Evolutionary conservation across 1,140 invertebrate genomes (phyloP).

Genomic region (Aphelenchoides avenae): DNA sequence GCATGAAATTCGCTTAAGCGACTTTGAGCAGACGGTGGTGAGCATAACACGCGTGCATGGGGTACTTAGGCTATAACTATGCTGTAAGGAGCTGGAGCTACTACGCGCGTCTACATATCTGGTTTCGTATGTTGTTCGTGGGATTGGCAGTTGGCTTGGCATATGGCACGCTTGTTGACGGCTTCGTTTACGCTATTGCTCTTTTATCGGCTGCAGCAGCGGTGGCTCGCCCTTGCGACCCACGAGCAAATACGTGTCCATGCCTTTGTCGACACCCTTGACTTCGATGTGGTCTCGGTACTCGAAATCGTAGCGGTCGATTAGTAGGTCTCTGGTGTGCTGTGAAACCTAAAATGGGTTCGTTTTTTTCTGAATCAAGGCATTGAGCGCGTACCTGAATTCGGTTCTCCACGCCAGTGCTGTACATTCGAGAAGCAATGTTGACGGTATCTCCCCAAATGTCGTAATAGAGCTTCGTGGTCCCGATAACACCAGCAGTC

Average conservation of each 20-base stretch:
- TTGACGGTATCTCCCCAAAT: slow-evolving; percentile 95
- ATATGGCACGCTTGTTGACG: too few species aligned
- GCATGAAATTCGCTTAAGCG: too few species aligned
- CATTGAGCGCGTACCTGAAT: slow-evolving; percentile 71
- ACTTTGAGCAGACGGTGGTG: too few species aligned
- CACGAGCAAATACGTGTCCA: slow-evolving; percentile 58
- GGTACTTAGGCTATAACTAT: too few species aligned
- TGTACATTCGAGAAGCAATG: slow-evolving; percentile 89
- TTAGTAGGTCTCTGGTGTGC: slow-evolving; percentile 52
- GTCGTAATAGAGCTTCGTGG: slow-evolving; percentile 90
- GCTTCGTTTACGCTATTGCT: too few species aligned
- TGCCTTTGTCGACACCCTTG: slow-evolving; percentile 54
- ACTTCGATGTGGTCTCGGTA: slow-evolving; percentile 59
- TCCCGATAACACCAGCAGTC: slow-evolving; percentile 74
- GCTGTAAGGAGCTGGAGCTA: too few species aligned
- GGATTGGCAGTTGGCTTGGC: too few species aligned
- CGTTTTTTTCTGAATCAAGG: too few species aligned
- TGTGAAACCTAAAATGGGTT: slow-evolving; percentile 68
- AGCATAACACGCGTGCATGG: too few species aligned
- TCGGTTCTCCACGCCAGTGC: slow-evolving; percentile 72
- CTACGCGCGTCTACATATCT: too few species aligned
- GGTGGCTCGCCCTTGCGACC: slow-evolving; percentile 47
- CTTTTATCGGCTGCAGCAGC: slow-evolving; percentile 24
- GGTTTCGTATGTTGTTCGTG: too few species aligned
- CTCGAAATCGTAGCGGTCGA: slow-evolving; percentile 59